These are phyloP conservation scores for Promerops cafer DNA, from an alignment of 2,113 vertebrate genomes.

Conservation along the genomic window DNA sequence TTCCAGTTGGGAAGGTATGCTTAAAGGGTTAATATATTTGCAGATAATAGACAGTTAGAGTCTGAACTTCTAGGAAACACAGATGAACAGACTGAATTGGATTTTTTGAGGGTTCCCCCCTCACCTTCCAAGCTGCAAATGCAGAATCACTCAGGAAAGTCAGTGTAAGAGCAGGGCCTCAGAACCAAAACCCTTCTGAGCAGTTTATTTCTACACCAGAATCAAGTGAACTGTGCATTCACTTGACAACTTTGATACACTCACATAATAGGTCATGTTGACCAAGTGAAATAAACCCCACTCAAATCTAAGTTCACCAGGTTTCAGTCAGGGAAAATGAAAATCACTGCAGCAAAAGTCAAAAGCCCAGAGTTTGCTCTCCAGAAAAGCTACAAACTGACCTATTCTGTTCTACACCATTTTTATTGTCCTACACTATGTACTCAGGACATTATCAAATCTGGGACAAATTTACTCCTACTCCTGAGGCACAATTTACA, in stretches of 20 bases:
- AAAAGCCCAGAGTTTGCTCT: not conserved
- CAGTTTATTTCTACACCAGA: not conserved
- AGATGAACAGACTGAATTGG: not conserved
- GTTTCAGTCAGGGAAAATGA: not conserved
- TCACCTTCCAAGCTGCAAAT: not conserved
- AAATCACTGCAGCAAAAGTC: not conserved
- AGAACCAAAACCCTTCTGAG: not conserved
- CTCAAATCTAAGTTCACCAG: not conserved
- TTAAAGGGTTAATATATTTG: not conserved
- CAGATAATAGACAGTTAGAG: not conserved
- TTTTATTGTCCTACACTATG: not conserved
- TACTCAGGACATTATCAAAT: not conserved
- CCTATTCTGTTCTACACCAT: not conserved
- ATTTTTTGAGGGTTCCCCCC: not conserved
- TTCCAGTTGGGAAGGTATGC: not conserved
- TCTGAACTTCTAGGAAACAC: not conserved
- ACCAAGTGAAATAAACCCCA: not conserved
- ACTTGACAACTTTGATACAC: not conserved
- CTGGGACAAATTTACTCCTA: not conserved
- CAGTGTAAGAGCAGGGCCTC: not conserved
- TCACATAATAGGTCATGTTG: not conserved
- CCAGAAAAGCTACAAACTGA: not conserved
- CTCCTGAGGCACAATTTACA: not conserved
- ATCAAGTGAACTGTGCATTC: not conserved
- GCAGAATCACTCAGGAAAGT: not conserved